Conservation (phyloP, 2,113 vertebrate genomes). For the Mus pahari region DNA sequence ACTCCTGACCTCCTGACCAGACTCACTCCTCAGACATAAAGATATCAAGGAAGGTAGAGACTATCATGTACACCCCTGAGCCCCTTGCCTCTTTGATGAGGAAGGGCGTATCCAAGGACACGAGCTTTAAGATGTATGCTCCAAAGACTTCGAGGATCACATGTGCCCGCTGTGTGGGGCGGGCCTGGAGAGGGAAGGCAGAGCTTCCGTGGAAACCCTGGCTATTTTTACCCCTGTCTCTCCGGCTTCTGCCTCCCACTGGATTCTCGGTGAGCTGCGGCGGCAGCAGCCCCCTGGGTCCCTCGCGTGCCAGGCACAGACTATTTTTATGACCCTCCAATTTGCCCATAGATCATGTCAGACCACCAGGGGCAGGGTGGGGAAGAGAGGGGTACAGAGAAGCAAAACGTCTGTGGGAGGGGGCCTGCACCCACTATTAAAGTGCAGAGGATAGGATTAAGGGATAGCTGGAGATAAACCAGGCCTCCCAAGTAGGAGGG, state of each 20-base stretch:
- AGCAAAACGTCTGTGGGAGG: too few species aligned
- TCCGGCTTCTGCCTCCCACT: conserved; percentile 24
- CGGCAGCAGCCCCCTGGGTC: conserved; percentile 1
- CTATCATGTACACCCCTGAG: accelerated
- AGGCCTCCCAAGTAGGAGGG: background rate
- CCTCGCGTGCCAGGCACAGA: background rate
- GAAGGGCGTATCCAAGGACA: background rate
- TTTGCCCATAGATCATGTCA: background rate
- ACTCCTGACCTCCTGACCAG: accelerated
- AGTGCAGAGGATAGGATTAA: accelerated
- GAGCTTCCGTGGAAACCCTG: background rate
- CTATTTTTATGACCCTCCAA: conserved; percentile 40
- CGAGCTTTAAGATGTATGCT: accelerated
- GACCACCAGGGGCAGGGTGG: background rate
- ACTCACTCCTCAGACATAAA: accelerated
- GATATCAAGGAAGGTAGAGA: accelerated
- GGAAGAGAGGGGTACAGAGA: background rate
- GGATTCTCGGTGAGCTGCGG: background rate
- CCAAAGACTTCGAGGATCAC: background rate
- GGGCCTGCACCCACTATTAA: accelerated
- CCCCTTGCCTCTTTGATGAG: background rate
- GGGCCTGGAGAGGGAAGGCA: background rate
- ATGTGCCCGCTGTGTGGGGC: background rate
- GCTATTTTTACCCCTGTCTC: conserved; percentile 50
- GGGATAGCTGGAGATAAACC: accelerated